Conservation (phyloP, 1,140 invertebrate genomes). For the Rhynchophorus ferrugineus region DNA sequence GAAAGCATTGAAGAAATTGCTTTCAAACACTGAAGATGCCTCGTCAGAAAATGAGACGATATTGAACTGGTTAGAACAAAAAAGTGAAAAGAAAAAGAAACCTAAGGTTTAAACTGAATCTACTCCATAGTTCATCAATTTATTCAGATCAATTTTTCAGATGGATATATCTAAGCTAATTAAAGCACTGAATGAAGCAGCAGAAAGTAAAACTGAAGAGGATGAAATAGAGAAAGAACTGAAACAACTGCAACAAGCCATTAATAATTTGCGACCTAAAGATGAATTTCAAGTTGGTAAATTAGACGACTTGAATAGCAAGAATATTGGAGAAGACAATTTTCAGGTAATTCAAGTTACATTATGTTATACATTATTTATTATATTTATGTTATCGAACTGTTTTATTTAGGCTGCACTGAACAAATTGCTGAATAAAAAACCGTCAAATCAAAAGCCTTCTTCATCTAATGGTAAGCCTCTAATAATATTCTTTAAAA, state of each 20-base stretch:
- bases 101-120: neutral
- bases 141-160: no score
- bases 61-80: neutral
- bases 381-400: no score
- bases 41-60: neutral
- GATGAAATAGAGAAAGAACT: constrained; percentile 21
- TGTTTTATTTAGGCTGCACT: no score
- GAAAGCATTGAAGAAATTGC: neutral
- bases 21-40: neutral
- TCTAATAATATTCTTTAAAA: no score
- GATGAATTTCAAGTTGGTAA: constrained; percentile 24
- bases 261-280: constrained; percentile 28
- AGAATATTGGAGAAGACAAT: constrained; percentile 10
- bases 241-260: constrained; percentile 27
- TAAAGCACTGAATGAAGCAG: neutral
- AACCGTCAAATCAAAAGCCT: no score
- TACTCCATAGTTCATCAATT: no score
- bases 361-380: no score
- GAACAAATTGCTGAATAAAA: no score
- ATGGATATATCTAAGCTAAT: neutral
- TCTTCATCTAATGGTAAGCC: no score
- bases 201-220: constrained; percentile 24
- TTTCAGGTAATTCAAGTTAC: no score
- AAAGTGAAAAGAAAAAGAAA: neutral
- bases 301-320: neutral